Conservation (phyloP, 1,140 invertebrate genomes). For the Nebria ingens region DNA sequence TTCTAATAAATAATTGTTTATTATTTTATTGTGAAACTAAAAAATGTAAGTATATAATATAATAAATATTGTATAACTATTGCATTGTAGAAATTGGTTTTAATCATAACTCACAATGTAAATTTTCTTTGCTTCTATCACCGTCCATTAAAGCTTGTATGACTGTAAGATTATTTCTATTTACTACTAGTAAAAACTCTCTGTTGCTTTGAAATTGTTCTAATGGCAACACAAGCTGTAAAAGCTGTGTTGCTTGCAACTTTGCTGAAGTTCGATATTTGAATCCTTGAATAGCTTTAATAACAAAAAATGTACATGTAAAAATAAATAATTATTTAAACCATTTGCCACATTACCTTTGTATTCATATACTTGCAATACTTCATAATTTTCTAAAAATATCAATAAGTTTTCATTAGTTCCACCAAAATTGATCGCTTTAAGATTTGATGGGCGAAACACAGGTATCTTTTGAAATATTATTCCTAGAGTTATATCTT, state of each 20-base stretch:
- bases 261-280: conserved; percentile 22
- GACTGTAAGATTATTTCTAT: conserved; percentile 30
- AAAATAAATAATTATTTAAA: conserved; percentile 1
- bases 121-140: conserved; percentile 25
- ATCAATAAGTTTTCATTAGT: conserved; percentile 30
- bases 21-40: no score
- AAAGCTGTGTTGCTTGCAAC: conserved; percentile 21
- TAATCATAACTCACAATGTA: conserved; percentile 22
- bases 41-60: no score
- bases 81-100: no score
- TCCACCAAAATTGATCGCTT: conserved; percentile 22
- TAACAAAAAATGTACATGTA: conserved; percentile 7
- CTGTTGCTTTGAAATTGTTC: conserved; percentile 9
- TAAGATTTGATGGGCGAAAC: conserved; percentile 24
- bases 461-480: conserved; percentile 29
- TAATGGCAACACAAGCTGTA: conserved; percentile 19
- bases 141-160: conserved; percentile 37
- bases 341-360: conserved; percentile 23
- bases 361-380: conserved; percentile 30
- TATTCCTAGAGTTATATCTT: conserved; percentile 22
- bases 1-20: no score
- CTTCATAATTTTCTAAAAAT: conserved; percentile 28
- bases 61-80: no score
- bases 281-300: conserved; percentile 29
- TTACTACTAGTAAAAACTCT: conserved; percentile 23